Conservation (phyloP, 2,113 vertebrate species). For the Lophius piscatorius region DNA sequence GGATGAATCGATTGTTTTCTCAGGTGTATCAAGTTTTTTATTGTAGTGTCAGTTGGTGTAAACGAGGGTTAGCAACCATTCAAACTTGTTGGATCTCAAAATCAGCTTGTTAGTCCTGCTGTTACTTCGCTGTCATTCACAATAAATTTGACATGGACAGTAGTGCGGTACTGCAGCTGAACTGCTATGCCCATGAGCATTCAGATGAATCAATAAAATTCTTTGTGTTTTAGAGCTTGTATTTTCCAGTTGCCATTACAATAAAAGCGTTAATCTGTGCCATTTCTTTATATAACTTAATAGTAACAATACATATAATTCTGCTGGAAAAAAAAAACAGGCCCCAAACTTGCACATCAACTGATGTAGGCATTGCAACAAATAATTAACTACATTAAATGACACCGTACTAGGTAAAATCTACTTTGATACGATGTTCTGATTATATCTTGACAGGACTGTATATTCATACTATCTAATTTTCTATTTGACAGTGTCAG, state of each 20-base stretch:
- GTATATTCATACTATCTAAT: not conserved
- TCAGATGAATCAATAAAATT: not conserved
- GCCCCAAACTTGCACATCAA: no score
- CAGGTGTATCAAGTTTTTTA: slow-evolving; percentile 1
- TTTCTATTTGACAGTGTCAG: not conserved
- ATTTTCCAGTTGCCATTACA: not conserved
- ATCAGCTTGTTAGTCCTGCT: not conserved
- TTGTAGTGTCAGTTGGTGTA: slow-evolving; percentile 52
- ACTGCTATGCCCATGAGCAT: not conserved
- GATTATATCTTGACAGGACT: not conserved
- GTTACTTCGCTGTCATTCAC: not conserved
- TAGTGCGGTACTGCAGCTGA: not conserved
- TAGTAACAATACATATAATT: no score
- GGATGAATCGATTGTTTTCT: not conserved
- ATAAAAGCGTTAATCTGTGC: no score
- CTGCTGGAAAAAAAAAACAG: not conserved
- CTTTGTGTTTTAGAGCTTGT: not conserved
- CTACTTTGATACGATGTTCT: not conserved
- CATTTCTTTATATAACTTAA: no score
- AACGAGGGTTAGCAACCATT: slow-evolving; percentile 66
- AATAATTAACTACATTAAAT: no score
- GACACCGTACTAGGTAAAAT: no score
- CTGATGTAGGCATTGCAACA: no score
- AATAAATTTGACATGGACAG: not conserved
- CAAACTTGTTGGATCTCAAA: slow-evolving; percentile 6